Percentiles rank a stretch among this genome's conserved stretches.
phyloP scores from a whole-genome alignment of 1,140 invertebrate species.

The Cotesia chilonis region DNA sequence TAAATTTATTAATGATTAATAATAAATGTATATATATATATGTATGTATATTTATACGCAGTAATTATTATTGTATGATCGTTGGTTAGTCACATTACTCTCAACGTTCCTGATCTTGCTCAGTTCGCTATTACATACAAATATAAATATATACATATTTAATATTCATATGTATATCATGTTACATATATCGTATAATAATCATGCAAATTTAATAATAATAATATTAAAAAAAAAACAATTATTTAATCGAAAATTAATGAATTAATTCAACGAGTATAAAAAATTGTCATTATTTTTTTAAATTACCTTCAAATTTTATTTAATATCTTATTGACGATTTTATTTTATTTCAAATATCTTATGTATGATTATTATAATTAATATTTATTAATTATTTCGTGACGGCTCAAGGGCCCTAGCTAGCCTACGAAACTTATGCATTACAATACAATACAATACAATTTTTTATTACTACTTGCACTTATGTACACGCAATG shows the following conservation, averaged over 20 bases:
- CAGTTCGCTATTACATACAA: background rate
- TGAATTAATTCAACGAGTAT: constrained; percentile 39
- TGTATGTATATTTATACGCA: background rate
- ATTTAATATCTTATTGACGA: constrained; percentile 30
- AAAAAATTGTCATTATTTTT: constrained; percentile 34
- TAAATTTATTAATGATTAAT: background rate
- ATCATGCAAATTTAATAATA: constrained; percentile 8
- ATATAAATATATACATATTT: background rate
- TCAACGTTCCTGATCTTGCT: constrained; percentile 27
- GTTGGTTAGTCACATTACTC: constrained; percentile 26
- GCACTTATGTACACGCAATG: constrained; percentile 33
- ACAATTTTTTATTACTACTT: constrained; percentile 41
- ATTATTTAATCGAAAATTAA: constrained; percentile 41
- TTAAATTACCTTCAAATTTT: constrained; percentile 22
- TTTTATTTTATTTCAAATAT: background rate
- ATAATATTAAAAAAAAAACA: constrained; percentile 3
- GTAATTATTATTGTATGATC: constrained; percentile 16
- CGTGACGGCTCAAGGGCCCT: constrained; percentile 50
- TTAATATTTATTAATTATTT: constrained; percentile 30
- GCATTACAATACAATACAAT: constrained; percentile 44
- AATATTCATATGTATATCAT: constrained; percentile 29
- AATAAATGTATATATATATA: background rate
- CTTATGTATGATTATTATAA: constrained; percentile 20
- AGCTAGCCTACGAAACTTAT: constrained; percentile 57
- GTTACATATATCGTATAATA: constrained; percentile 30